phyloP scores from a whole-genome alignment of 2,888 invertebrate species.

The Punctoribates punctum region DNA sequence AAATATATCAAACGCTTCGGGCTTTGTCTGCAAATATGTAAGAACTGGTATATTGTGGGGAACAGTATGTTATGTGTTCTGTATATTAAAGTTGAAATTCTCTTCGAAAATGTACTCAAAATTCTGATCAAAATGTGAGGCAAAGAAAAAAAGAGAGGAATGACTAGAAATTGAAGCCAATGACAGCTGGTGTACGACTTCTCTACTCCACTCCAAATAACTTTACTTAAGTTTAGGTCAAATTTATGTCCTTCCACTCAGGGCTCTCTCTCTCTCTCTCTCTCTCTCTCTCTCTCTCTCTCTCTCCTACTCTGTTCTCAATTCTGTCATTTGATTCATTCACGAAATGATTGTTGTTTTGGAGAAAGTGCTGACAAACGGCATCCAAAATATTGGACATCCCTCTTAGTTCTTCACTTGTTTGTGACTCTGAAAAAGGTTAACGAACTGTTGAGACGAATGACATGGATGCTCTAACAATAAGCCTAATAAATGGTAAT shows the following conservation, averaged over 20 bases:
- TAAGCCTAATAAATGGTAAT: not conserved
- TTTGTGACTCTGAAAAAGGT: not conserved
- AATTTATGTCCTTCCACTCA: not conserved
- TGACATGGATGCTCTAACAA: too few relatives aligned
- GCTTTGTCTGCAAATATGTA: not conserved
- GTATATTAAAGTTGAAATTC: not conserved
- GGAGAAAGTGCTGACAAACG: too few relatives aligned
- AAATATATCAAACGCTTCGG: not conserved
- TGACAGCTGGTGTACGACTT: not conserved
- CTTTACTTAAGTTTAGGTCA: not conserved
- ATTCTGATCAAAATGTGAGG: not conserved
- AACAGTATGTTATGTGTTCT: slow-evolving; percentile 5
- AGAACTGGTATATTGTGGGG: not conserved
- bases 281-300: too few relatives aligned
- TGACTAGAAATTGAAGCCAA: not conserved
- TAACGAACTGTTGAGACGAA: not conserved
- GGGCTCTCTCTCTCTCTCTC: too few relatives aligned
- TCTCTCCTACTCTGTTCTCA: too few relatives aligned
- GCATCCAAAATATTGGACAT: too few relatives aligned
- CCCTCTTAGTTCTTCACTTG: not conserved
- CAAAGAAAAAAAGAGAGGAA: not conserved
- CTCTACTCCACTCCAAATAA: not conserved
- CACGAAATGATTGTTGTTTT: too few relatives aligned
- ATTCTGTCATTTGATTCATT: too few relatives aligned
- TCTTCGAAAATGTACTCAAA: not conserved